phyloP scores from a whole-genome alignment of 2,888 invertebrate genomes.

The Bursaphelenchus okinawaensis region DNA sequence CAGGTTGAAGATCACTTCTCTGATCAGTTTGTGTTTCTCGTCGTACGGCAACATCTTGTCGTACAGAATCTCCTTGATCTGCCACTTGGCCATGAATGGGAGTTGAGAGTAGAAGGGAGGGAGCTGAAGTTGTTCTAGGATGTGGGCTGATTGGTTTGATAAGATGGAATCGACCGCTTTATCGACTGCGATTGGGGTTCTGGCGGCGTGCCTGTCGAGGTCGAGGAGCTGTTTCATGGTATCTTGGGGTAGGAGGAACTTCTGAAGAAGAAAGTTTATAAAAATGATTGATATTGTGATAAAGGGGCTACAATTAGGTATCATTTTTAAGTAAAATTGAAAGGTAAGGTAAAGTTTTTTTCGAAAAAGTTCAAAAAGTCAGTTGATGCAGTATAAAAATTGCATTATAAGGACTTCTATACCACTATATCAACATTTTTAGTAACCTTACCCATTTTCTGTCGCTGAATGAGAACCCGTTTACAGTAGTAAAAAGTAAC shows the following conservation, averaged over 20 bases:
- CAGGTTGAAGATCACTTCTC: constrained; percentile 15
- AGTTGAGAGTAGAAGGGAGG: constrained; percentile 20
- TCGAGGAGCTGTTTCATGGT: constrained; percentile 17
- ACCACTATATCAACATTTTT: no score
- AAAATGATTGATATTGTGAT: neutral
- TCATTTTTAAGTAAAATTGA: no score
- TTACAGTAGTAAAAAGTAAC: neutral
- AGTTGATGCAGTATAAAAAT: no score
- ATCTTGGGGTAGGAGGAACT: constrained; percentile 21
- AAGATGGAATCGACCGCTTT: constrained; percentile 18
- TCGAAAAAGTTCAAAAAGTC: no score
- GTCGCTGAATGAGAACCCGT: constrained; percentile 11
- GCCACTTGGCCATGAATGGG: constrained; percentile 23
- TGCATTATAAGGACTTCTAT: no score
- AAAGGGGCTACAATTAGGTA: no score
- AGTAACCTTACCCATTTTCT: constrained; percentile 11
- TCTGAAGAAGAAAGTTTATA: neutral
- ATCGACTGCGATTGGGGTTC: constrained; percentile 18
- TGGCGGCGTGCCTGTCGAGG: constrained; percentile 11
- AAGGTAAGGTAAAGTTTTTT: no score
- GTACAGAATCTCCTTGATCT: constrained; percentile 27
- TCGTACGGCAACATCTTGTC: constrained; percentile 20
- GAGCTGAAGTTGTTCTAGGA: constrained; percentile 23
- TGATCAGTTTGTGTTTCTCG: constrained; percentile 23
- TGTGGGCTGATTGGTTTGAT: neutral